phyloP scores from a whole-genome alignment of 2,888 invertebrate genomes.

The Thymelicus lineola region DNA sequence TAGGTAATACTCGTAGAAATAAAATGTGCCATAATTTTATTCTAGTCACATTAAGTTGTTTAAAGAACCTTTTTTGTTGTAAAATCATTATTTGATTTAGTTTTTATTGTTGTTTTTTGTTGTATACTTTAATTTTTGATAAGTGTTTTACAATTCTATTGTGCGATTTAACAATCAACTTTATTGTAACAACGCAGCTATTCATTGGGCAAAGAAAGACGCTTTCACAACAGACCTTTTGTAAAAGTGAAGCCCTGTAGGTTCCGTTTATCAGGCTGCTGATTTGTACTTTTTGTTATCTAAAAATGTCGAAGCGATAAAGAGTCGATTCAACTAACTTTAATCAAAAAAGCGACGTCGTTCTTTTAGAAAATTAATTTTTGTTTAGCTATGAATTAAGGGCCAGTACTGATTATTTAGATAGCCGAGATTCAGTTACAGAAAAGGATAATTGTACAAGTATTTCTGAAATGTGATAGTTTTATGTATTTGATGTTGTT shows the following conservation, averaged over 20 bases:
- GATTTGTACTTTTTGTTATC: constrained; percentile 5
- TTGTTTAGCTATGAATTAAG: background rate
- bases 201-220: constrained; percentile 4
- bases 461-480: constrained; percentile 19
- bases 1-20: constrained; percentile 9
- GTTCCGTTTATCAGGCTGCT: background rate
- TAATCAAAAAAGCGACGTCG: background rate
- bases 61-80: background rate
- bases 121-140: background rate
- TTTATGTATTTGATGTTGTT: background rate
- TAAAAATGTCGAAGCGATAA: constrained; percentile 15
- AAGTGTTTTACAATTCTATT: constrained; percentile 5
- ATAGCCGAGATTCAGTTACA: background rate
- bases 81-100: background rate
- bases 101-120: background rate
- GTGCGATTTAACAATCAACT: background rate
- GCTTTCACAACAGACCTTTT: constrained; percentile 12
- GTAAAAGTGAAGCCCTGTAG: constrained; percentile 11
- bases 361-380: background rate
- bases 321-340: constrained; percentile 12
- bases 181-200: constrained; percentile 6
- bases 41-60: constrained; percentile 15
- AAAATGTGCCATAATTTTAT: constrained; percentile 41
- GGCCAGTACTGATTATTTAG: background rate
- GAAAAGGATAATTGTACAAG: background rate